Conservation (phyloP, 2,888 invertebrate genomes). For the Galerucella nymphaeae region DNA sequence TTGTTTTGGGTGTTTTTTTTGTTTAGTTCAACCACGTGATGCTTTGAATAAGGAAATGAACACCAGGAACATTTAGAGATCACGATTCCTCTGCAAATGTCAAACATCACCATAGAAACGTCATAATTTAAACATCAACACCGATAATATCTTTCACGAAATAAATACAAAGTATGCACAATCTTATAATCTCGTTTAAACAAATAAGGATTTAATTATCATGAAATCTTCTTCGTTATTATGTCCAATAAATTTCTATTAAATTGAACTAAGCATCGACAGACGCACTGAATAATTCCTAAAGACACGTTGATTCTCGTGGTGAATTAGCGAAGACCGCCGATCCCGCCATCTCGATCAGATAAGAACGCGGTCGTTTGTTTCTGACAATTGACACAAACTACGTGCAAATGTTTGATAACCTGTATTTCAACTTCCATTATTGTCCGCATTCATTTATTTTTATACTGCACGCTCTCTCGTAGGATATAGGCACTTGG, state of each 20-base stretch:
- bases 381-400: slow-evolving; percentile 62
- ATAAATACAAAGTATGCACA: neutral
- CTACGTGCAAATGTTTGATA: slow-evolving; percentile 63
- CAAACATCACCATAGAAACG: too few species aligned
- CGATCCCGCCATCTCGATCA: slow-evolving; percentile 58
- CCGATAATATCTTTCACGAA: too few species aligned
- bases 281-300: slow-evolving; percentile 44
- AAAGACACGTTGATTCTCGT: slow-evolving; percentile 21
- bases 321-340: slow-evolving; percentile 49
- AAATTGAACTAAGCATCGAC: slow-evolving; percentile 34
- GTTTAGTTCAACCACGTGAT: too few species aligned
- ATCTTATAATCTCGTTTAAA: neutral
- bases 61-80: too few species aligned
- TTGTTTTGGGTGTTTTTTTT: too few species aligned
- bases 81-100: too few species aligned
- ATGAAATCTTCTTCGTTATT: slow-evolving; percentile 34
- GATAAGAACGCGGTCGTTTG: slow-evolving; percentile 60
- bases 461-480: slow-evolving; percentile 50
- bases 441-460: slow-evolving; percentile 57
- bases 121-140: too few species aligned
- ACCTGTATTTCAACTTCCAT: slow-evolving; percentile 63
- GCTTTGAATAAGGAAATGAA: too few species aligned
- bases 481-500: slow-evolving; percentile 48
- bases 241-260: slow-evolving; percentile 44
- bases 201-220: slow-evolving; percentile 5